These are phyloP conservation scores for Dicaeum eximium DNA, from an alignment of 2,113 vertebrate genomes.

Conservation along the genomic window DNA sequence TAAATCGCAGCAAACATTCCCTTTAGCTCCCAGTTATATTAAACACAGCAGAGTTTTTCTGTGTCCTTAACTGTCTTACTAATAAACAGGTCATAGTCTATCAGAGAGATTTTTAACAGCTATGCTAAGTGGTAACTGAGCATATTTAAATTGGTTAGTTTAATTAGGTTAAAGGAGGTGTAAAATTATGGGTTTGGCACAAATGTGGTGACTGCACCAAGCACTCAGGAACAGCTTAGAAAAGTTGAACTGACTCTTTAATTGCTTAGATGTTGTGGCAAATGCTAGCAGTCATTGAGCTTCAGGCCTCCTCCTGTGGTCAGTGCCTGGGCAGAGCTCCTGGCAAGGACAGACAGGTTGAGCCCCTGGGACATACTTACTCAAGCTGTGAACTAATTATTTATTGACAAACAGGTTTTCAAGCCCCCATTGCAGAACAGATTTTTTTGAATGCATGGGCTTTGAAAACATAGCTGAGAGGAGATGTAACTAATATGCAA, in stretches of 20 bases:
- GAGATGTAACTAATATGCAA: neutral
- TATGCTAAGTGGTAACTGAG: neutral
- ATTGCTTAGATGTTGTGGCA: neutral
- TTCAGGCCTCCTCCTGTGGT: neutral
- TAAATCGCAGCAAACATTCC: neutral
- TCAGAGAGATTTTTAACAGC: neutral
- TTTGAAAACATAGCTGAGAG: neutral
- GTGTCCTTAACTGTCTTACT: neutral
- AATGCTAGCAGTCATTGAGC: neutral
- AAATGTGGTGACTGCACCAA: neutral
- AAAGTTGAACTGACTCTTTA: neutral
- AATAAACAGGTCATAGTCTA: neutral
- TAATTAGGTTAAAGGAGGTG: neutral
- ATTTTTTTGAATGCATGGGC: neutral
- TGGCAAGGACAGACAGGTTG: neutral
- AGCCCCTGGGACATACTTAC: neutral
- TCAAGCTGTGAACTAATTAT: neutral
- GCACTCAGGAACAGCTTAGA: neutral
- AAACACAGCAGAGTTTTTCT: neutral
- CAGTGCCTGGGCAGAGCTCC: neutral
- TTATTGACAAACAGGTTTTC: constrained; percentile 2
- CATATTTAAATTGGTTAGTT: neutral
- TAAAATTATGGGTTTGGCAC: neutral
- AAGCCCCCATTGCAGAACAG: neutral
- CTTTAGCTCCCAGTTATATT: neutral